These are phyloP conservation scores for Nephrotoma flavescens DNA, from an alignment of 2,888 invertebrate genomes.

Conservation along the genomic window DNA sequence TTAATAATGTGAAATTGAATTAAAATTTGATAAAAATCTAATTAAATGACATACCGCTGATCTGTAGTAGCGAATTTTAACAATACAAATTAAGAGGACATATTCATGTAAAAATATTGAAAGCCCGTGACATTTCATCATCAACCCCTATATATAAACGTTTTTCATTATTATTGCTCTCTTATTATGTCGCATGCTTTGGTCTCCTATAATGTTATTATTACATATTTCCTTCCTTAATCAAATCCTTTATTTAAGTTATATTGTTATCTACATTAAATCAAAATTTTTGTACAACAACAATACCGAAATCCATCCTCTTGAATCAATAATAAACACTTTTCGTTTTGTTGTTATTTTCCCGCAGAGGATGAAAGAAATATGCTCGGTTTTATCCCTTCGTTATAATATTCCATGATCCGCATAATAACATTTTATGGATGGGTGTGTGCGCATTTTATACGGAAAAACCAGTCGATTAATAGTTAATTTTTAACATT, in stretches of 20 bases:
- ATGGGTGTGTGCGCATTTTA: background rate
- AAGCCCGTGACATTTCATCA: background rate
- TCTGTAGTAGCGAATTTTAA: background rate
- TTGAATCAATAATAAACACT: background rate
- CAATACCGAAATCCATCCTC: background rate
- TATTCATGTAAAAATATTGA: background rate
- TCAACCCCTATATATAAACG: background rate
- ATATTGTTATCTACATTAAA: background rate
- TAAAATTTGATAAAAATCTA: background rate
- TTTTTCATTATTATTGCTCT: background rate
- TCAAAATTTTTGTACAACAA: background rate
- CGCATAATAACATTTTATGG: background rate
- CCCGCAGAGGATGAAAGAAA: background rate
- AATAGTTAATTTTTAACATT: background rate
- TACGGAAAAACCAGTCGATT: background rate
- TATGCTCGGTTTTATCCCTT: background rate
- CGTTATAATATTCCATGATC: background rate
- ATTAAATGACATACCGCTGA: background rate
- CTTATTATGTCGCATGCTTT: background rate
- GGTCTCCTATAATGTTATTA: background rate
- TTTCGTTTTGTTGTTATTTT: background rate
- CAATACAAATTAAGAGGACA: background rate
- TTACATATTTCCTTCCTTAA: background rate
- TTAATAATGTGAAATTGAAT: background rate
- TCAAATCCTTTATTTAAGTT: background rate